Evolutionary conservation across 2,113 vertebrate species (phyloP).

Genomic region (Centropristis striata): DNA sequence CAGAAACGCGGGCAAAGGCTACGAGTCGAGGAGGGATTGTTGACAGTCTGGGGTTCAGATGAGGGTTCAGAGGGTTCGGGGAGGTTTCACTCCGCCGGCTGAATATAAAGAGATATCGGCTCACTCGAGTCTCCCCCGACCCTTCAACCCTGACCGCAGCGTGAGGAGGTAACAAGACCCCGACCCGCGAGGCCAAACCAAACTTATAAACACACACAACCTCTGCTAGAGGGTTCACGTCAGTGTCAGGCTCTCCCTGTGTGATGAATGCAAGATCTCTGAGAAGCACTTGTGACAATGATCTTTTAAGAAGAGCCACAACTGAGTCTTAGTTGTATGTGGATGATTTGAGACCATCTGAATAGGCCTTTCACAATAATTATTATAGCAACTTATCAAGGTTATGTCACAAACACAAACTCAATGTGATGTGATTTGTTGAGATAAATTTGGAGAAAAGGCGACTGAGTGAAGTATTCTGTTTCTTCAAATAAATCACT

Average conservation of each 20-base stretch:
- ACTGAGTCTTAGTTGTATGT: too few relatives aligned
- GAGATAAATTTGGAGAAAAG: too few relatives aligned
- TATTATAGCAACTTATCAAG: too few relatives aligned
- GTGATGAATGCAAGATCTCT: not conserved
- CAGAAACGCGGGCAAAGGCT: slow-evolving; percentile 22
- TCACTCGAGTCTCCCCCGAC: slow-evolving; percentile 26
- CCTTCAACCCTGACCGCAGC: slow-evolving; percentile 24
- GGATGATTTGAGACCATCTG: too few relatives aligned
- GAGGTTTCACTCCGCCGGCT: slow-evolving; percentile 1
- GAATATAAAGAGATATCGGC: slow-evolving; percentile 20
- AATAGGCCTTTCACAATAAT: too few relatives aligned
- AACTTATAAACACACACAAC: slow-evolving; percentile 21
- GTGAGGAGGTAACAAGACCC: slow-evolving; percentile 9
- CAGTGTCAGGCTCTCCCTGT: not conserved
- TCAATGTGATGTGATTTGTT: too few relatives aligned
- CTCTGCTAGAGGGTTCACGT: slow-evolving; percentile 3
- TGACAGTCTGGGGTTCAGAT: slow-evolving; percentile 19
- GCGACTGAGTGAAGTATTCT: too few relatives aligned
- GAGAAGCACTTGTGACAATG: not conserved
- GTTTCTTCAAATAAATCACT: too few relatives aligned
- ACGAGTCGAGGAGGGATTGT: slow-evolving; percentile 1
- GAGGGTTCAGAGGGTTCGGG: slow-evolving; percentile 12
- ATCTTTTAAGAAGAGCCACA: not conserved
- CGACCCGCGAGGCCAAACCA: slow-evolving; percentile 14
- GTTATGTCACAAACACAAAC: too few relatives aligned